Evolutionary conservation across 35 echinoderm and acorn worm genomes (phyloP), one percentile per base, ranked within the genome.

Genomic region (Chiridota heheva): DNA sequence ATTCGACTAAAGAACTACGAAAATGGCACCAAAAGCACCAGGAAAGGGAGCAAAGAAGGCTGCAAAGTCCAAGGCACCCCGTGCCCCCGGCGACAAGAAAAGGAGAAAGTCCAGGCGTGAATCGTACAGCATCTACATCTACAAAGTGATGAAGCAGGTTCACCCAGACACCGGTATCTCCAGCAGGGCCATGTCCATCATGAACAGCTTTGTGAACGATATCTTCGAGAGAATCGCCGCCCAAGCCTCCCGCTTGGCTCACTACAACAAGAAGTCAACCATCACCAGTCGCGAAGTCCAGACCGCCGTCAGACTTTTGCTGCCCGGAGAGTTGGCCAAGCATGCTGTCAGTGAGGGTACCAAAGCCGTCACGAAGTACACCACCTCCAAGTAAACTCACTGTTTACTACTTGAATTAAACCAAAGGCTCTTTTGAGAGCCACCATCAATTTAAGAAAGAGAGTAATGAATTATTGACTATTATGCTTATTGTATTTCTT

Each of bases 21-120:
- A 44, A 29, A 67, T 67, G 44, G 7, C 38, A 47, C 63, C 63
- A 67, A 67, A 67, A 67, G 63, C 63, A 35, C 6, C n/a, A 30
- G 86, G 91, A 84, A 96, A 96, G 68, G 81, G 86, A 74, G 81
- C 53, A 25, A 96, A 96, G 86, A 96, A 96, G 58, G 91, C 91
- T 53, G 91, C 85, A 44, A 86, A 89, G 58, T 73, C 86, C 63
- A 96, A 82, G 81, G 80, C 75, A 25, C 58, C 72, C 31, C 53
- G 40, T 33, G 44, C 18, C 42, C 18, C 33, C 27, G 35, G 17
- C 31, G 40, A 39, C n/a, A 78, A 61, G 78, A 87, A 43, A 31
- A 67, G 78, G 28, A 51, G 70, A 43, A 69, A 68, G 38, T 70
- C 35, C 24, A 44, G 78, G 36, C 64, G 48, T 38, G 78, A 83